These are phyloP conservation scores for Margarornis squamiger DNA, from an alignment of 2,797 vertebrate genomes.

Conservation along the genomic window DNA sequence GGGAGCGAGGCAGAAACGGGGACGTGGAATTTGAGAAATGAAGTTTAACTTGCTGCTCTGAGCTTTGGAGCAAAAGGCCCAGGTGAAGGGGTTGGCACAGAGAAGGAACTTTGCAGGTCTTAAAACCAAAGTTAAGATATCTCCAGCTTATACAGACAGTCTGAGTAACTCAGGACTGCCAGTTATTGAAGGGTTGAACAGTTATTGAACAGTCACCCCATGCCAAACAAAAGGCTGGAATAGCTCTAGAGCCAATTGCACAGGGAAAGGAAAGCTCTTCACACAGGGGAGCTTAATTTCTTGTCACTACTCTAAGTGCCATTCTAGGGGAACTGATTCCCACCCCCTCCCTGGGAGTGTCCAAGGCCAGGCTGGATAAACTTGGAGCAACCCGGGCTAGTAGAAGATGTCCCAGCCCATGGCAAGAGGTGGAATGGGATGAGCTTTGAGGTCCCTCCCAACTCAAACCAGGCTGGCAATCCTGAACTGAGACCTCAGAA, in stretches of 20 bases:
- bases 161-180: not conserved
- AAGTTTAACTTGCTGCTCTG: not conserved
- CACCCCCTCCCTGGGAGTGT: not conserved
- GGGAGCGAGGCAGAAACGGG: not conserved
- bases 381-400: not conserved
- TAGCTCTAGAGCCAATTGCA: not conserved
- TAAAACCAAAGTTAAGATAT: not conserved
- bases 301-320: not conserved
- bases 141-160: not conserved
- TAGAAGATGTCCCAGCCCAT: not conserved
- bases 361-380: not conserved
- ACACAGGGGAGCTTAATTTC: not conserved
- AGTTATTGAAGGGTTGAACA: not conserved
- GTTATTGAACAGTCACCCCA: not conserved
- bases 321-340: not conserved
- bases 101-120: not conserved
- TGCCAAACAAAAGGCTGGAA: not conserved
- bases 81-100: not conserved
- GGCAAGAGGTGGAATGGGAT: rapidly evolving
- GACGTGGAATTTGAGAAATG: not conserved
- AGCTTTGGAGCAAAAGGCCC: not conserved
- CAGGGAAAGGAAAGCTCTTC: not conserved
- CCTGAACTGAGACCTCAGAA: not conserved
- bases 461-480: not conserved
- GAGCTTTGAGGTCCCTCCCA: not conserved